phyloP scores from a whole-genome alignment of 1,140 invertebrate genomes.

The Leptopilina boulardi region DNA sequence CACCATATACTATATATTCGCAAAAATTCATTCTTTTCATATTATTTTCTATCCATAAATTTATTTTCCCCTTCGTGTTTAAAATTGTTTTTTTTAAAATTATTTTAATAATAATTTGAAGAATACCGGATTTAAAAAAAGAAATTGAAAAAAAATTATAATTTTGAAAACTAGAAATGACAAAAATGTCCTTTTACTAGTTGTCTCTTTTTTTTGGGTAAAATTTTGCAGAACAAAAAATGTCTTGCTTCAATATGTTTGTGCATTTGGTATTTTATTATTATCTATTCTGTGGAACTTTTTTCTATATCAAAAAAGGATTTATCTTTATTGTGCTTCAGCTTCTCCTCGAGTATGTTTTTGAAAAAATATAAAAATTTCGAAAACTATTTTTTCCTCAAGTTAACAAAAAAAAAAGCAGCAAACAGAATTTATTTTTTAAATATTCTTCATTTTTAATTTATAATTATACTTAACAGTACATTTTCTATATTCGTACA shows the following conservation, averaged over 20 bases:
- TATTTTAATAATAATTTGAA: too few species aligned
- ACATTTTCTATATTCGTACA: neutral
- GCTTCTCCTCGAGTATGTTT: neutral
- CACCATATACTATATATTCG: neutral
- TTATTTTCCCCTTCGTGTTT: too few species aligned
- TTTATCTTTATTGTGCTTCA: neutral
- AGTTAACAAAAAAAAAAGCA: too few species aligned
- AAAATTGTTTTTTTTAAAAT: neutral
- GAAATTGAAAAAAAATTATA: too few species aligned
- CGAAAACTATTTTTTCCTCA: neutral
- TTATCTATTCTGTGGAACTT: neutral
- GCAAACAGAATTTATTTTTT: too few species aligned
- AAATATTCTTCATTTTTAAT: neutral
- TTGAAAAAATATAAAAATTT: neutral
- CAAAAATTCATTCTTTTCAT: neutral
- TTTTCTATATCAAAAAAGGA: neutral
- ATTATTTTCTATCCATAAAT: neutral
- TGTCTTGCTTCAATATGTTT: conserved; percentile 9
- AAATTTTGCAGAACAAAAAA: neutral
- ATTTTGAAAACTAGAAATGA: neutral
- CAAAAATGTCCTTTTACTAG: neutral
- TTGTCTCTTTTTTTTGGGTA: too few species aligned
- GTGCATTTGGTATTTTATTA: conserved; percentile 1
- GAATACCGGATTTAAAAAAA: too few species aligned
- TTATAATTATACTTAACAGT: neutral